A percentile compares a stretch with the other conserved stretches of the same genome.
phyloP scores from a whole-genome alignment of 2,888 invertebrate genomes.

The Perithous albicinctus region DNA sequence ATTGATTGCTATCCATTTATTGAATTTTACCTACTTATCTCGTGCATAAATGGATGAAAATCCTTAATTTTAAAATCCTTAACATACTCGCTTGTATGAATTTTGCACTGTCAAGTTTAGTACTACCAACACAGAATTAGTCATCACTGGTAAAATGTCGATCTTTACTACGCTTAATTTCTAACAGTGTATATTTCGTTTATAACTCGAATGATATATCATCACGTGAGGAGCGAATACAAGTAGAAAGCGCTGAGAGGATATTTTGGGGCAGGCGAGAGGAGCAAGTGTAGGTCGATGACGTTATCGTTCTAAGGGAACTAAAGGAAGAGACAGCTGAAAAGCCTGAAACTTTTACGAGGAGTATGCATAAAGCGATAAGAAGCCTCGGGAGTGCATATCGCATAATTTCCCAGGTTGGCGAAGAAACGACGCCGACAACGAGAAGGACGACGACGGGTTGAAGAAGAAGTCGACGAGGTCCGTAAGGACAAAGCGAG shows the following conservation, averaged over 20 bases:
- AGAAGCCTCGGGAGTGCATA: slow-evolving; percentile 62
- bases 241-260: slow-evolving; percentile 29
- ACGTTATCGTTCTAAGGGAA: slow-evolving; percentile 51
- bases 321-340: slow-evolving; percentile 41
- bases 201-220: not conserved
- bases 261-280: slow-evolving; percentile 25
- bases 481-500: slow-evolving; percentile 44
- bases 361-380: slow-evolving; percentile 66
- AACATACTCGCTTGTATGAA: too few relatives aligned
- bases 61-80: too few relatives aligned
- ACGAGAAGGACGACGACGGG: slow-evolving; percentile 30
- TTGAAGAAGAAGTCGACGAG: slow-evolving; percentile 47
- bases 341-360: slow-evolving; percentile 68
- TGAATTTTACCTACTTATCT: too few relatives aligned
- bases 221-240: not conserved
- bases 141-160: too few relatives aligned
- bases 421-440: slow-evolving; percentile 42
- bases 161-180: too few relatives aligned
- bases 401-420: slow-evolving; percentile 69
- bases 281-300: slow-evolving; percentile 54
- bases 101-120: too few relatives aligned
- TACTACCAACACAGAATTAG: too few relatives aligned
- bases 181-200: too few relatives aligned
- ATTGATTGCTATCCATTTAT: too few relatives aligned
- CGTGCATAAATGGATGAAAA: too few relatives aligned